Evolutionary conservation across 2,797 vertebrate species (phyloP).

Genomic region (Periophthalmus magnuspinnatus): DNA sequence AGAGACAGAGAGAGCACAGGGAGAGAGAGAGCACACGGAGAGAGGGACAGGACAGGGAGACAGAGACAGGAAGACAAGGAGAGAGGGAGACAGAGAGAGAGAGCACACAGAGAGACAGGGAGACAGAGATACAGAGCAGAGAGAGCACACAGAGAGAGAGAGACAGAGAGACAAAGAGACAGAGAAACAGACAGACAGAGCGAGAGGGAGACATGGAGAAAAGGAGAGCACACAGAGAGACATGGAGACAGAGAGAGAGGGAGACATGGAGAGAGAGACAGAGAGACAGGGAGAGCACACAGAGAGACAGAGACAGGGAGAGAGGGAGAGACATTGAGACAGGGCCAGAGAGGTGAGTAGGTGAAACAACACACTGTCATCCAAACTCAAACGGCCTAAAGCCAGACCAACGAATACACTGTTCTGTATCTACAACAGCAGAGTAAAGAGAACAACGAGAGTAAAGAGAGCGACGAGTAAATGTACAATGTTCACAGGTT

Average conservation of each 20-base stretch:
- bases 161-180: conserved; percentile 59
- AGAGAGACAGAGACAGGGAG: conserved; percentile 65
- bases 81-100: conserved; percentile 46
- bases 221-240: no score
- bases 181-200: conserved; percentile 20
- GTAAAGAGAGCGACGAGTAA: no score
- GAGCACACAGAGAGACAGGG: conserved; percentile 30
- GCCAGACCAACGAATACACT: no score
- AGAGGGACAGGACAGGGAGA: conserved; percentile 50
- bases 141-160: conserved; percentile 54
- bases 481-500: no score
- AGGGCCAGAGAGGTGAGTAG: conserved; percentile 50
- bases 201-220: conserved; percentile 36
- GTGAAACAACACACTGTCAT: conserved; percentile 59
- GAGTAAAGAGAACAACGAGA: no score
- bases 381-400: conserved; percentile 10
- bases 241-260: conserved; percentile 59
- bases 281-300: conserved; percentile 24
- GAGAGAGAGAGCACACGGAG: conserved; percentile 4
- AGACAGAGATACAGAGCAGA: not conserved
- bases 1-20: conserved; percentile 11
- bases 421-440: no score
- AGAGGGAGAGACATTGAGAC: conserved; percentile 36
- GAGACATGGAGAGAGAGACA: conserved; percentile 36
- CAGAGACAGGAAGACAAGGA: conserved; percentile 65